phyloP scores from a whole-genome alignment of 1,140 invertebrate genomes.

The Lepidurus arcticus region DNA sequence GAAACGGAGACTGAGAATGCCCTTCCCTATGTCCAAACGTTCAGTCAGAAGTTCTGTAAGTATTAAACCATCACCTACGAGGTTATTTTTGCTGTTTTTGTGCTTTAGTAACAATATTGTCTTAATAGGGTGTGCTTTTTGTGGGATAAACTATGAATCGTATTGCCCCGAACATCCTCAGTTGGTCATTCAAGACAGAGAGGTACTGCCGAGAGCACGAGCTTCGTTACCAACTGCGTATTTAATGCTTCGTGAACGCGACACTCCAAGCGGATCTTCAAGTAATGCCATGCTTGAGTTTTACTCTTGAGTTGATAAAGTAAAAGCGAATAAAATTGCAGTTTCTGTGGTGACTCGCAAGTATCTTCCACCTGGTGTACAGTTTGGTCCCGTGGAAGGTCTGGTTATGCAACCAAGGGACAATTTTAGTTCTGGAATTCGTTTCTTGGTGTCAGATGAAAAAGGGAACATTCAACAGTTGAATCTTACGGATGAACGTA shows the following conservation, averaged over 20 bases:
- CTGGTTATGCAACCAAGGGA: not conserved
- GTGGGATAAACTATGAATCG: not conserved
- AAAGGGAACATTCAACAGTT: not conserved
- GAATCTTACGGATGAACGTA: not conserved
- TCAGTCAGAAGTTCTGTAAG: not conserved
- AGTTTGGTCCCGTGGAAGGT: not conserved
- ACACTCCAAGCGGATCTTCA: constrained; percentile 36
- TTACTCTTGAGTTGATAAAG: not conserved
- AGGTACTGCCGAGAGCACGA: constrained; percentile 62
- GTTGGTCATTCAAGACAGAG: not conserved
- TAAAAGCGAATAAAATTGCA: not conserved
- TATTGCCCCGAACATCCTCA: not conserved
- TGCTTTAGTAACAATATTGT: not conserved
- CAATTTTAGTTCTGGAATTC: not conserved
- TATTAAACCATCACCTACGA: not conserved
- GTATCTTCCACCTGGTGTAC: not conserved
- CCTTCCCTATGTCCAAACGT: not conserved
- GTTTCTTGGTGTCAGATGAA: not conserved
- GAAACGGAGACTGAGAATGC: not conserved
- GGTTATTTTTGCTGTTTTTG: not conserved
- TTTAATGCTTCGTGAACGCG: constrained; percentile 53
- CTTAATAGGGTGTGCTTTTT: not conserved
- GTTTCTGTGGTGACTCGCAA: not conserved
- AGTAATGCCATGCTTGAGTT: not conserved
- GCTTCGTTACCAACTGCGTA: constrained; percentile 63